A percentile compares a stretch with the other conserved stretches of the same genome.
phyloP scores from a whole-genome alignment of 2,113 vertebrate species.

The Macrotis lagotis region DNA sequence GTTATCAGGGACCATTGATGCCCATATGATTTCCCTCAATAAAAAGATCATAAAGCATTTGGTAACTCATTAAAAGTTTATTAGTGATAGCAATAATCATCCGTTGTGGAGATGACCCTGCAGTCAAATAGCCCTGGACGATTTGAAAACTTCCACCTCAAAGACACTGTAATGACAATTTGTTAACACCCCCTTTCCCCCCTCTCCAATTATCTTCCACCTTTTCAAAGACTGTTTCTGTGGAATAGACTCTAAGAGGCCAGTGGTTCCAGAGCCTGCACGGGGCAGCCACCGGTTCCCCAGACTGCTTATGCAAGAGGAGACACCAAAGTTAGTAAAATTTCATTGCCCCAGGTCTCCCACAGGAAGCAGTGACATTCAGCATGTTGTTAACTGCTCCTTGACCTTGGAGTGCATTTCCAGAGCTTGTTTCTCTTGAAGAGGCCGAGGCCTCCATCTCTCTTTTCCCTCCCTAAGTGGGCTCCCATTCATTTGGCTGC shows the following conservation, averaged over 20 bases:
- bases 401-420: slow-evolving; percentile 27
- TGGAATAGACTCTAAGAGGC: not conserved
- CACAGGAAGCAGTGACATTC: not conserved
- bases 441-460: not conserved
- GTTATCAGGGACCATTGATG: not conserved
- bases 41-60: not conserved
- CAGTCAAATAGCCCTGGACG: not conserved
- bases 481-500: not conserved
- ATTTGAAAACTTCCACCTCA: slow-evolving; percentile 36
- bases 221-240: slow-evolving; percentile 27
- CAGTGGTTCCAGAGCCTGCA: not conserved
- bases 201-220: not conserved
- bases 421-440: not conserved
- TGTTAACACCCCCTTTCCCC: slow-evolving; percentile 6
- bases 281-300: not conserved
- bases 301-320: not conserved
- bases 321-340: not conserved
- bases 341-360: not conserved
- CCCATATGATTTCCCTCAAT: not conserved
- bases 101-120: not conserved
- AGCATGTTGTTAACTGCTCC: not conserved
- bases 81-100: not conserved
- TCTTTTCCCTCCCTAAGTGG: not conserved
- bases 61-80: slow-evolving; percentile 58
- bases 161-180: slow-evolving; percentile 35